Conservation (phyloP, 2,888 invertebrate species). For the Agonopterix subpropinquella region DNA sequence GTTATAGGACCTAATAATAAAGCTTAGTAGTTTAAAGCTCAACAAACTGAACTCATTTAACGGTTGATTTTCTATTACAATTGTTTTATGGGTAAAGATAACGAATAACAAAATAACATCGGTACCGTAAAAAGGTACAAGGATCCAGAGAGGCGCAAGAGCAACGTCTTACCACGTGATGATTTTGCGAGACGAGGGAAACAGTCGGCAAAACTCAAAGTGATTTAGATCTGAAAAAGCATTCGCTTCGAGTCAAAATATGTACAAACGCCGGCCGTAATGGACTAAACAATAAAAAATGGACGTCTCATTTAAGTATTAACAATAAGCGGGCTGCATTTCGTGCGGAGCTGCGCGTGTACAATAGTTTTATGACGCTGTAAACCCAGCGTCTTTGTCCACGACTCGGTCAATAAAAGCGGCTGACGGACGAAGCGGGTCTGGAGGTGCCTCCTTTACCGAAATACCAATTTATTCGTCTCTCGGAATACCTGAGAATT, state of each 20-base stretch:
- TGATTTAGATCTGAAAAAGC: slow-evolving; percentile 32
- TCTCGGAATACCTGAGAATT: not conserved
- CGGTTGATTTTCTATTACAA: slow-evolving; percentile 1
- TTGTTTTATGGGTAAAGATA: not conserved
- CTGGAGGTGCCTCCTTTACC: not conserved
- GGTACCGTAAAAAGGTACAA: not conserved
- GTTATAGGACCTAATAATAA: too few species aligned
- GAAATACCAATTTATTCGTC: slow-evolving; percentile 6
- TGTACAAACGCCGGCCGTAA: slow-evolving; percentile 64
- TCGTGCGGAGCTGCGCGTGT: slow-evolving; percentile 45
- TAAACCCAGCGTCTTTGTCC: slow-evolving; percentile 66
- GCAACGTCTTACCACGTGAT: slow-evolving; percentile 48
- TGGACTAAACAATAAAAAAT: slow-evolving; percentile 65
- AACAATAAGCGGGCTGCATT: slow-evolving; percentile 59
- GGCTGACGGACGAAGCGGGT: not conserved
- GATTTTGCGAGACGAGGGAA: slow-evolving; percentile 37
- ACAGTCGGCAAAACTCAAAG: slow-evolving; percentile 51
- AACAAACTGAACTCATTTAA: slow-evolving; percentile 3
- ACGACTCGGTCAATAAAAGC: slow-evolving; percentile 54
- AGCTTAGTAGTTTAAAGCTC: too few species aligned
- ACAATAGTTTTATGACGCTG: slow-evolving; percentile 65
- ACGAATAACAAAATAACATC: not conserved
- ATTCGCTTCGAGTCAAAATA: slow-evolving; percentile 60
- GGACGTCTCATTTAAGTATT: slow-evolving; percentile 70
- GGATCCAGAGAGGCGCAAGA: slow-evolving; percentile 1